phyloP scores from a whole-genome alignment of 2,888 invertebrate species.

The Sphecodes monilicornis region DNA sequence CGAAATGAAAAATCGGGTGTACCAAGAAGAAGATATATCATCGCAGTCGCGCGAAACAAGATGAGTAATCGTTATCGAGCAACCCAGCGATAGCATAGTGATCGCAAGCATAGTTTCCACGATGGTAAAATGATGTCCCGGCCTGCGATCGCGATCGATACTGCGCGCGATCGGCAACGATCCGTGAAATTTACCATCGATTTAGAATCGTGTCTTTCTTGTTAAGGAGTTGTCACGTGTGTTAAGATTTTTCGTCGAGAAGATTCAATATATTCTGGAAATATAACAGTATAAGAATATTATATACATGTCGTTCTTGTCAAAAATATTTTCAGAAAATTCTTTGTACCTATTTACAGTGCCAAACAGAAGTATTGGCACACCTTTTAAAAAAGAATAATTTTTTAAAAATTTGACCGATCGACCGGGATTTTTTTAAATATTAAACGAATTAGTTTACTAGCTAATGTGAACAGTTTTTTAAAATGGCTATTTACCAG shows the following conservation, averaged over 20 bases:
- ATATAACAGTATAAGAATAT: neutral
- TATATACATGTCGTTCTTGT: neutral
- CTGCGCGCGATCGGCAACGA: neutral
- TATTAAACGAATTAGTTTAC: no score
- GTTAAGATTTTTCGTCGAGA: neutral
- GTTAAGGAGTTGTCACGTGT: neutral
- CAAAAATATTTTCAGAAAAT: no score
- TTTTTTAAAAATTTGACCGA: no score
- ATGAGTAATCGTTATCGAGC: slow-evolving; percentile 15
- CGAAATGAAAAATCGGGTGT: slow-evolving; percentile 11
- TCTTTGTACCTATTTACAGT: no score
- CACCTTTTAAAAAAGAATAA: no score
- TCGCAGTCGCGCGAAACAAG: neutral
- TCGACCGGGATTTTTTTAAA: no score
- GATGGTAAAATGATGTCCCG: neutral
- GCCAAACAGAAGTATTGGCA: no score
- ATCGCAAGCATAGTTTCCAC: neutral
- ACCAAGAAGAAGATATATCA: slow-evolving; percentile 5
- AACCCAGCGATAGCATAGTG: neutral
- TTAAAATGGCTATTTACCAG: no score
- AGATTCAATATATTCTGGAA: neutral
- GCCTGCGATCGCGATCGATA: neutral
- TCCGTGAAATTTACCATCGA: neutral
- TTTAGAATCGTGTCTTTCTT: neutral
- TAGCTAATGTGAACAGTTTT: no score